phyloP scores from a whole-genome alignment of 2,888 invertebrate species.

The Chrysolina americana region DNA sequence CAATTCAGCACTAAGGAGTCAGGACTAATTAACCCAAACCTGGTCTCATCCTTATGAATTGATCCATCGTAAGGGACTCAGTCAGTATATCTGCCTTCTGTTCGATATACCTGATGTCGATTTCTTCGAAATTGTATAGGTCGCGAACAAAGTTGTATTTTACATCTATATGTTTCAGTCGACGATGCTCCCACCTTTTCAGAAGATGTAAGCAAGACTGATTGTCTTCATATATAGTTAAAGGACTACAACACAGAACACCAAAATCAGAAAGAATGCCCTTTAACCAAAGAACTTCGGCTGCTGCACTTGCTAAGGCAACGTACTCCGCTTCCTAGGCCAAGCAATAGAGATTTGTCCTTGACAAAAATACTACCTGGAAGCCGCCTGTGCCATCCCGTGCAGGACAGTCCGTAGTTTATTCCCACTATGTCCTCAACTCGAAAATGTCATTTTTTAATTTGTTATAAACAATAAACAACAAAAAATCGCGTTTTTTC shows the following conservation, averaged over 20 bases:
- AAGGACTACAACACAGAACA: no score
- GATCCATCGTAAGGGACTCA: not conserved
- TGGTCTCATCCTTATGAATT: not conserved
- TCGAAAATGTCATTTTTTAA: no score
- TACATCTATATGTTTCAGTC: slow-evolving; percentile 39
- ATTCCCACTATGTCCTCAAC: no score
- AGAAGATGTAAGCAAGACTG: slow-evolving; percentile 37
- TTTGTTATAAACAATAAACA: no score
- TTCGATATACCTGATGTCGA: not conserved
- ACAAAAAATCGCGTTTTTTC: no score
- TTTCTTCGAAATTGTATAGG: slow-evolving; percentile 3
- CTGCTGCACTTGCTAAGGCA: slow-evolving; percentile 52
- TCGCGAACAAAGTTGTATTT: slow-evolving; percentile 38
- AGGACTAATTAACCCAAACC: not conserved
- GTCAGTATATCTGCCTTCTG: not conserved
- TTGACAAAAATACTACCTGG: no score
- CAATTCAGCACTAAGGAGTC: not conserved
- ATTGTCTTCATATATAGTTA: slow-evolving; percentile 15
- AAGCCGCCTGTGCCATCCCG: no score
- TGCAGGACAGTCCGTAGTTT: no score
- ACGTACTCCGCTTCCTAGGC: slow-evolving; percentile 60
- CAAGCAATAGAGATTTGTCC: no score
- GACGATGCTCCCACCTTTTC: no score
- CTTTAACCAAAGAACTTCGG: no score
- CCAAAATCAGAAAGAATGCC: not conserved